Base-by-base conservation (phyloP, 30 jellyfish, hydroid and myxozoan species). In the Aurelia aurita region DNA sequence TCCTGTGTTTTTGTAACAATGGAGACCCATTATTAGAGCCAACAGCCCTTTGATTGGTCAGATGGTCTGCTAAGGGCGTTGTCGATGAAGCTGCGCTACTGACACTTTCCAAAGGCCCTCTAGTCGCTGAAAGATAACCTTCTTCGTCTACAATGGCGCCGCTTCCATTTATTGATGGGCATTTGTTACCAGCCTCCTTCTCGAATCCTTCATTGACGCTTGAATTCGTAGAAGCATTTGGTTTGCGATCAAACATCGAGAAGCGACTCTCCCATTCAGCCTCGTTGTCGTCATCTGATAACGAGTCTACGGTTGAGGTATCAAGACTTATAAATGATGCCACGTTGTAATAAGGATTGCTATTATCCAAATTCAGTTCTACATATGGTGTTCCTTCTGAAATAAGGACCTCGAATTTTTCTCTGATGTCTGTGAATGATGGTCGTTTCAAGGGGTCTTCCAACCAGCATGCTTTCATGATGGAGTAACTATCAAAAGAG, bases 381-480 rank as follows among this genome's bases (percentile, higher is more conserved):
- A 95, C 79, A 71, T 95, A 95, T 21, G 96, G 87, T 20, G 95
- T 84, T 16, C 98, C 97, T 85, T 85, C 89, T 9, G 94, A 74
- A 31, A 95, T 81, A 22, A 95, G 87, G 18, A 35, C 27, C 43
- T 95, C 99, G 29, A 95, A 57, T 49, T 79, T 60, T 28, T 89
- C 98, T 22, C 80, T 78, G 58, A 95, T 79, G 44, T 89, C 97
- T 23, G 97, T 89, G 85, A 95, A 95, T n/a, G 97, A 79, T 28
- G 99, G 99, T 27, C 99, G 89, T 26, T 74, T 69, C 28, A 66
- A 54, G 19, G 99, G 99, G 63, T 89, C 92, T 66, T 88, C 97
- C n/a, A 90, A 43, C 99, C 99, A 95, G 63, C 99, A 95, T 2
- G 93, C 94, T 74, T 67, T 72, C 99, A 95, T 95, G 25, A 95